Conservation (phyloP, 2,888 invertebrate species). For the Lycia hirtaria region DNA sequence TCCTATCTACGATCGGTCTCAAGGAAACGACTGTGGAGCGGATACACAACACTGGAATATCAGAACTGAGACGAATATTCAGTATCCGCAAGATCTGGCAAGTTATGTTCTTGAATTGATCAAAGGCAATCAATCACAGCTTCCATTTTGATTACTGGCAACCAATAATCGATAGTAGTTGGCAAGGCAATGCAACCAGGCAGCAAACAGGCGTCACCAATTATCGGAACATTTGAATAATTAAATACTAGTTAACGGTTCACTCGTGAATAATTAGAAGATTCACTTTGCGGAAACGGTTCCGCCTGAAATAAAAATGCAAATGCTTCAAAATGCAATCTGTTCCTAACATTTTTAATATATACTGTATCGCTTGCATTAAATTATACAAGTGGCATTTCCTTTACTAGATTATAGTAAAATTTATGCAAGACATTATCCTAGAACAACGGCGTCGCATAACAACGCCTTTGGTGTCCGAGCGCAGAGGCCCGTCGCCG, state of each 20-base stretch:
- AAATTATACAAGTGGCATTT: conserved; percentile 76
- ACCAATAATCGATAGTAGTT: conserved; percentile 62
- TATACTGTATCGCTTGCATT: conserved; percentile 69
- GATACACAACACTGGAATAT: not conserved
- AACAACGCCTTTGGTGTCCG: conserved; percentile 82
- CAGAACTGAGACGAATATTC: not conserved
- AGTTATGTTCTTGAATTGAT: conserved; percentile 51
- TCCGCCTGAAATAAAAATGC: conserved; percentile 34
- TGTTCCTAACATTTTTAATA: conserved; percentile 56
- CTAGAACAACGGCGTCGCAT: conserved; percentile 78
- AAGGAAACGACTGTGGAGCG: not conserved
- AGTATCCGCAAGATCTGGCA: not conserved
- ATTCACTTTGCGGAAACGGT: conserved; percentile 44
- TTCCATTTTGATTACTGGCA: conserved; percentile 55
- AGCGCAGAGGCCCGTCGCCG: conserved; percentile 62
- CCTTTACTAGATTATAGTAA: conserved; percentile 78
- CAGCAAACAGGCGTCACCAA: conserved; percentile 70
- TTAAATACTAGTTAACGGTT: conserved; percentile 55
- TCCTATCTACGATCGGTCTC: not conserved
- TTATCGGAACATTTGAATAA: conserved; percentile 66
- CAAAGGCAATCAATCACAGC: conserved; percentile 56
- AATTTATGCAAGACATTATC: conserved; percentile 84
- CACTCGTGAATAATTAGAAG: conserved; percentile 48
- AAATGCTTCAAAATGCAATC: conserved; percentile 43
- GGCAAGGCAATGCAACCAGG: conserved; percentile 56